Base-by-base conservation (phyloP, 2,797 vertebrate species). In the Alauda arvensis region DNA sequence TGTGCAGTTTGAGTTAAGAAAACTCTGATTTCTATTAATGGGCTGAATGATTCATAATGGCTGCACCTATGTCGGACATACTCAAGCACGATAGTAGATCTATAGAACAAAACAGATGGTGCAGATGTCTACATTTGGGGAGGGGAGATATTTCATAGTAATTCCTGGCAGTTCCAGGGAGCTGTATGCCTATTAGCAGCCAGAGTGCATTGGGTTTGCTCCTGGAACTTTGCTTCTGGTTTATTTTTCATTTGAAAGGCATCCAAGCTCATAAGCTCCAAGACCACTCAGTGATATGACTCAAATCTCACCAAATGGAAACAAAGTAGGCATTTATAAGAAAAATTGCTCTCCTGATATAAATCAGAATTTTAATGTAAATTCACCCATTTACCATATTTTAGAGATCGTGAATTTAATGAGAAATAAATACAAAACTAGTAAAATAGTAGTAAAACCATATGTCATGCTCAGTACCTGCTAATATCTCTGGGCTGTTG, bases 161-260 rank as follows among this genome's bases (percentile, higher is more conserved):
- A 85, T 61, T 93, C 80, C 81, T 91, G 77, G 74, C 80, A 85
- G 61, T 78, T 89, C 49, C 75, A 70, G 49, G 49, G 83, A 89
- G 72, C 57, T 78, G 34, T 43, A 33, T 53, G 57, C 24, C 85
- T 55, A 31, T 93, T 87, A 93, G 65, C 85, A 90, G 68, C 60
- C 75, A 81, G 65, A 81, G 80, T 78, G 57, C 83, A 57, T 63
- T 79, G 56, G 46, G 87, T 74, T 89, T 90, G 28, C 77, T 92
- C 74, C 83, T 89, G 61, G 67, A 92, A 80, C 77, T 93, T 85
- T 89, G 83, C 68, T 93, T 85, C 83, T 89, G 80, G 71, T 93
- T 93, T 93, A 79, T 91, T 89, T 93, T 94, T 89, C 77, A 84
- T 90, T 82, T 90, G 83, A 93, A 94, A 90, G 40, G 20, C 70